Evolutionary conservation across 2,888 invertebrate species (phyloP).

Genomic region (Dryomyza anilis): DNA sequence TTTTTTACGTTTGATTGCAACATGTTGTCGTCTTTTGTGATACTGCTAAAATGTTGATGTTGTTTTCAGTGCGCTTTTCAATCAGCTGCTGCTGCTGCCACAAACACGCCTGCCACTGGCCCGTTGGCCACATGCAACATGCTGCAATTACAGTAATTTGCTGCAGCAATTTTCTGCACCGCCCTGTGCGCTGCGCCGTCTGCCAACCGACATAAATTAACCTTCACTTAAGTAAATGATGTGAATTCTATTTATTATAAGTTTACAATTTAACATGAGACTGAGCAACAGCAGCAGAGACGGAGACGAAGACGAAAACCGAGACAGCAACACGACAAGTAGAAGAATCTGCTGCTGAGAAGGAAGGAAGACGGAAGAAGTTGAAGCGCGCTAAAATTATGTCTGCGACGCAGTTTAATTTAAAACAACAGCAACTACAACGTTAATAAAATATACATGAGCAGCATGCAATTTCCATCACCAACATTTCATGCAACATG

Average conservation of each 20-base stretch:
- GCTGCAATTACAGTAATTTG: slow-evolving; percentile 20
- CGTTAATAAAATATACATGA: slow-evolving; percentile 15
- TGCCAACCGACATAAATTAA: slow-evolving; percentile 11
- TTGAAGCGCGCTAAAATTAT: too few species aligned
- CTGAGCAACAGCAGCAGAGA: not conserved
- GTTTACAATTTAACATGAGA: slow-evolving; percentile 23
- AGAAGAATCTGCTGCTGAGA: not conserved
- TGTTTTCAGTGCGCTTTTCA: too few species aligned
- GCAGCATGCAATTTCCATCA: slow-evolving; percentile 17
- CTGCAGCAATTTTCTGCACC: slow-evolving; percentile 8
- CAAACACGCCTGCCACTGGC: not conserved
- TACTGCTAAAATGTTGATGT: too few species aligned
- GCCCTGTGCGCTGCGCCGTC: not conserved
- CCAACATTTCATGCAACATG: not conserved
- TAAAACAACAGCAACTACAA: slow-evolving; percentile 5
- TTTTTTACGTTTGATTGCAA: too few species aligned
- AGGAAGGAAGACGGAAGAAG: too few species aligned
- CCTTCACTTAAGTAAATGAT: slow-evolving; percentile 22
- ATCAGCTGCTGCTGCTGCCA: not conserved
- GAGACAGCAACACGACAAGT: not conserved
- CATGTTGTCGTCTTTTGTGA: too few species aligned
- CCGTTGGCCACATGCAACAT: not conserved
- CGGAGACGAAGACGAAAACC: too few species aligned
- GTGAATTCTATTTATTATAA: slow-evolving; percentile 26
- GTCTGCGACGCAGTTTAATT: slow-evolving; percentile 14